phyloP scores from a whole-genome alignment of 2,797 vertebrate genomes.

The Microcaecilia unicolor region DNA sequence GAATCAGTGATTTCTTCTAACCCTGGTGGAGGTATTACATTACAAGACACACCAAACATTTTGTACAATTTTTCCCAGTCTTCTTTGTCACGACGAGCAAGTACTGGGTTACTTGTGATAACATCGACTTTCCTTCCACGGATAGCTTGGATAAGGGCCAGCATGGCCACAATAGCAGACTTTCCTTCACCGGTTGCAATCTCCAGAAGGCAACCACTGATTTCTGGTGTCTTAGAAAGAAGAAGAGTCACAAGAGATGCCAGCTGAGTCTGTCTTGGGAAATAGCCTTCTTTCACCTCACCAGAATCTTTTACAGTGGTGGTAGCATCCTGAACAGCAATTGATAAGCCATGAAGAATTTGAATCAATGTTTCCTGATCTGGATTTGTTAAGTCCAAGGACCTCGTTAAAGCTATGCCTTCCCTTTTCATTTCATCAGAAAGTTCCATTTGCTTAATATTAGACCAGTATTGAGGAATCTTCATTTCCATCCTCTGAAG shows the following conservation, averaged over 20 bases:
- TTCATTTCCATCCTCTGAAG: background rate
- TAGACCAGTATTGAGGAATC: slow-evolving; percentile 8
- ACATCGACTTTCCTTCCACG: slow-evolving; percentile 26
- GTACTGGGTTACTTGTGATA: slow-evolving; percentile 27
- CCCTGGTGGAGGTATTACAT: slow-evolving; percentile 17
- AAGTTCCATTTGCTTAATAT: background rate
- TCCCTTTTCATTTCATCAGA: background rate
- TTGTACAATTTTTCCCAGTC: slow-evolving; percentile 20
- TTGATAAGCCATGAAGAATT: slow-evolving; percentile 5
- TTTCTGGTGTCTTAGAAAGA: background rate
- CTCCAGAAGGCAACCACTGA: slow-evolving; percentile 23
- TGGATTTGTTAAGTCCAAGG: slow-evolving; percentile 6
- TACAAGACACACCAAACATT: slow-evolving; percentile 20
- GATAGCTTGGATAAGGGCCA: slow-evolving; percentile 21
- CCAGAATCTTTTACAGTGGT: background rate
- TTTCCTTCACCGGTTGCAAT: slow-evolving; percentile 34
- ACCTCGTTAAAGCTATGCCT: background rate
- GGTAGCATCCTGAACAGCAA: slow-evolving; percentile 10
- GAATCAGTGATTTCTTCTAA: background rate
- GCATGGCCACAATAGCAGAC: slow-evolving; percentile 24
- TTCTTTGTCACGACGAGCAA: slow-evolving; percentile 16
- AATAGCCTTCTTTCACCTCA: slow-evolving; percentile 9
- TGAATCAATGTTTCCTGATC: slow-evolving; percentile 1
- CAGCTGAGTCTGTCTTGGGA: slow-evolving; percentile 20
- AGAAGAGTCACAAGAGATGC: slow-evolving; percentile 18